Evolutionary conservation across 1,140 invertebrate genomes (phyloP), one percentile per base, ranked within the genome.

Genomic region (Brachionus angularis): DNA sequence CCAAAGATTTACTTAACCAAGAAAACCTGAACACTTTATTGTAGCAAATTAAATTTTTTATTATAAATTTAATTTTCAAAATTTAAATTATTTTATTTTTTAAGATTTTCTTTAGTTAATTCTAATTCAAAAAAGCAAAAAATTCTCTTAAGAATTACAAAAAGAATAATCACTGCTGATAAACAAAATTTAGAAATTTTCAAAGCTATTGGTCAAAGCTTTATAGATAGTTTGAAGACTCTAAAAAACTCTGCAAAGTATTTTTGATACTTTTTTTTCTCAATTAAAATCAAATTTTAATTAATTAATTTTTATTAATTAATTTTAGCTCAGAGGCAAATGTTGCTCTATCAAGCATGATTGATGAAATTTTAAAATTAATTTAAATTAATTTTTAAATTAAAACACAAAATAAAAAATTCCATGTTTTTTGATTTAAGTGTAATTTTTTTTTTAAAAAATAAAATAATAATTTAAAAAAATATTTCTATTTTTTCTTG

Each of bases 51-150:
- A 39, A 5, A 27, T 47, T 27, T 49, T 47, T 44, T 50, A 12
- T 3, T 50, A 25, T 50, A 1, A 2, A 16, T 42, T 16, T 10
- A 42, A 42, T 42, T 42, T 42, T 42, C n/a, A n/a, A 29, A 44
- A 29, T 47, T 44, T 5, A 67, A 67, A 16, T 10, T 12, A 33
- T 29, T 34, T 69, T 69, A 33, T 69, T 49, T 10, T 16, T 44
- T 42, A 33, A 70, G 67, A 0, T 23, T 25, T n/a, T 21, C 21
- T 27, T 29, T 70, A 23, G 29, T 50, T 29, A 42, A 75, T 50
- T 74, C 77, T 47, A 77, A 81, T 73, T 73, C 75, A 14, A 80
- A 78, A 72, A 80, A 78, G 73, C 80, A 82, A 73, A 82, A 82
- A 74, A 75, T 80, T 64, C 61, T 82, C 14, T 73, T 82, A 4